A percentile compares a stretch with the other conserved stretches of the same genome.
Conservation (phyloP, 2,113 vertebrate species). For the Beaufortia kweichowensis region DNA sequence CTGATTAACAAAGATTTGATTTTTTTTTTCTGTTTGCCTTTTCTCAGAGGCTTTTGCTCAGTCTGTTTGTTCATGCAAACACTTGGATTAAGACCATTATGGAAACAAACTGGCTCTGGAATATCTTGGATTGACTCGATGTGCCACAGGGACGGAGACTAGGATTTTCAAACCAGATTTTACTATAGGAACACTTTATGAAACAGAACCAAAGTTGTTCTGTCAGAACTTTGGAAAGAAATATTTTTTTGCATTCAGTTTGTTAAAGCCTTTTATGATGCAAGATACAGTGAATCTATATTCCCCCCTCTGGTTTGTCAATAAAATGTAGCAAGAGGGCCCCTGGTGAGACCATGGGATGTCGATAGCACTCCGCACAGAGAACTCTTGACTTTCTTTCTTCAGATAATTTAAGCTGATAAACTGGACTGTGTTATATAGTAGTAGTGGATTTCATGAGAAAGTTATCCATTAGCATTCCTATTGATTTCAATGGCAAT, state of each 20-base stretch:
- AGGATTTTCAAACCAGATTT: slow-evolving; percentile 4
- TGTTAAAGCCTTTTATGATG: slow-evolving; percentile 4
- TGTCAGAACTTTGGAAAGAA: background rate
- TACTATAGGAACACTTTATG: background rate
- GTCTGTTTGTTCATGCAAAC: slow-evolving; percentile 67
- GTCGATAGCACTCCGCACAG: background rate
- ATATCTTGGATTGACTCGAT: background rate
- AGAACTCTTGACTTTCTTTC: background rate
- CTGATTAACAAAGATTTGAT: slow-evolving; percentile 74
- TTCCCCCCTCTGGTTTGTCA: background rate
- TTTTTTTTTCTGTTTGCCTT: slow-evolving; percentile 42
- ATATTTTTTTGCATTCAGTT: background rate
- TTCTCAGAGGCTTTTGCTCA: slow-evolving; percentile 52
- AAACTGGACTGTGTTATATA: too few relatives aligned
- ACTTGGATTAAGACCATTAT: slow-evolving; percentile 53
- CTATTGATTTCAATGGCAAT: too few relatives aligned
- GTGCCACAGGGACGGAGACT: background rate
- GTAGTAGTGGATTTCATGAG: background rate
- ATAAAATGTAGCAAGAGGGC: slow-evolving; percentile 11
- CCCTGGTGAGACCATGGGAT: background rate
- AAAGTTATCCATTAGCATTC: too few relatives aligned
- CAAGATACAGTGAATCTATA: slow-evolving; percentile 12
- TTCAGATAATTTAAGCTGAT: background rate
- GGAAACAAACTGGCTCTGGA: slow-evolving; percentile 4
- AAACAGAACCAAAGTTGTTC: background rate